These are phyloP conservation scores for Anguilla obscura DNA, from an alignment of 2,797 vertebrate genomes.

Conservation along the genomic window DNA sequence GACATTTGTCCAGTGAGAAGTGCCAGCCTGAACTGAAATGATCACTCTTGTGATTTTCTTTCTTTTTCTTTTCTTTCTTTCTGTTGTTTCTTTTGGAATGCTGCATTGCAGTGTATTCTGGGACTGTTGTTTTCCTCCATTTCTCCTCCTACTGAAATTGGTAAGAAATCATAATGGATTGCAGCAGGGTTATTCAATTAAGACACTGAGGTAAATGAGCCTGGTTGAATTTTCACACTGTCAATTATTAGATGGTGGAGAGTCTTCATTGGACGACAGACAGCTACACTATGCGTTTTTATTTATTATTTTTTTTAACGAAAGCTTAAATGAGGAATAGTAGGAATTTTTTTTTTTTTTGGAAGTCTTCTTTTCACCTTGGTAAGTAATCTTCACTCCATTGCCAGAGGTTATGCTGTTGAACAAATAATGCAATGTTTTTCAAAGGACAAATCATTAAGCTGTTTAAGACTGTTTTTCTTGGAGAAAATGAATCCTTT, in stretches of 20 bases:
- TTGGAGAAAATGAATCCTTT: not conserved
- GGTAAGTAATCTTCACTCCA: not conserved
- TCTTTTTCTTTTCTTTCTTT: conserved; percentile 45
- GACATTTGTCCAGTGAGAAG: conserved; percentile 92
- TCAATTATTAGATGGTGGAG: not conserved
- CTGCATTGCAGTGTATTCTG: conserved; percentile 65
- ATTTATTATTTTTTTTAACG: not conserved
- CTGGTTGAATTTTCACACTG: conserved; percentile 15
- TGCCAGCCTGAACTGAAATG: conserved; percentile 93
- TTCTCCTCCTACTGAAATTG: conserved; percentile 53
- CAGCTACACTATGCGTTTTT: conserved; percentile 1
- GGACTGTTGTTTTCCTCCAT: conserved; percentile 30
- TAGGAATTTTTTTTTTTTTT: not conserved
- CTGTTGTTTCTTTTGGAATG: conserved; percentile 46
- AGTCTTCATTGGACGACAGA: not conserved
- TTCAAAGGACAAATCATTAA: conserved; percentile 56
- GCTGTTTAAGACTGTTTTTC: conserved; percentile 57
- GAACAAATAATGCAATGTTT: conserved; percentile 69
- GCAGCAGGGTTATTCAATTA: not conserved
- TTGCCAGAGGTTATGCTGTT: conserved; percentile 8
- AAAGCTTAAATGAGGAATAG: not conserved
- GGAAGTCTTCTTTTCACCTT: not conserved
- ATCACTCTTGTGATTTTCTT: conserved; percentile 75
- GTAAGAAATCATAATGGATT: not conserved
- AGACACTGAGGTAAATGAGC: conserved; percentile 2